Evolutionary conservation across 2,797 vertebrate species (phyloP).

Genomic region (Centroberyx gerrardi): DNA sequence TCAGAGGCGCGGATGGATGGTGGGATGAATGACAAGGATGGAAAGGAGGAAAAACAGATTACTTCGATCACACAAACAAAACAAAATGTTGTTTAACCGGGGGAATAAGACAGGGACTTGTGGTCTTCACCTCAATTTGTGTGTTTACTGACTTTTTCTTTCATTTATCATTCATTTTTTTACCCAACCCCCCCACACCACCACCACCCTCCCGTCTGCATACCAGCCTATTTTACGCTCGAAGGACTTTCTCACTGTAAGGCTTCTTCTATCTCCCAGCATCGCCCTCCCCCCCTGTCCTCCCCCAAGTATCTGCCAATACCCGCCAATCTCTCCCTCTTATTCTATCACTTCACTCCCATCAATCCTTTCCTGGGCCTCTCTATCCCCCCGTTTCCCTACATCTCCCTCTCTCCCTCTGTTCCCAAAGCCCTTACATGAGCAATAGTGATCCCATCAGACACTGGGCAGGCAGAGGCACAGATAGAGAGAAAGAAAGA

Average conservation of each 20-base stretch:
- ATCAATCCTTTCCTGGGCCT: constrained; percentile 51
- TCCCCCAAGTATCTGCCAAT: constrained; percentile 50
- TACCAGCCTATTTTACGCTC: constrained; percentile 67
- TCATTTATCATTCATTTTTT: constrained; percentile 60
- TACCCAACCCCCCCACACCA: constrained; percentile 26
- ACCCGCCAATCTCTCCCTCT: constrained; percentile 53
- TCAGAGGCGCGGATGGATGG: constrained; percentile 21
- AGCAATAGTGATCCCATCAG: constrained; percentile 74
- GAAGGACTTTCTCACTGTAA: constrained; percentile 45
- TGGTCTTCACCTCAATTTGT: constrained; percentile 75
- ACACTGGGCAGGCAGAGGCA: constrained; percentile 59
- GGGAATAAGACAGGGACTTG: constrained; percentile 39
- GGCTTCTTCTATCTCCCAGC: constrained; percentile 40
- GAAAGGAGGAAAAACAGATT: constrained; percentile 39
- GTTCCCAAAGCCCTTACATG: constrained; percentile 76
- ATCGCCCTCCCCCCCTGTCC: constrained; percentile 27
- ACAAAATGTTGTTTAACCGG: constrained; percentile 69
- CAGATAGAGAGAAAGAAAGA: constrained; percentile 55
- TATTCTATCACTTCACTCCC: constrained; percentile 60
- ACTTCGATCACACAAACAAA: constrained; percentile 39
- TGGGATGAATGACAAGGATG: constrained; percentile 31
- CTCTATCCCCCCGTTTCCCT: constrained; percentile 61
- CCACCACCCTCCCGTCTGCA: not conserved
- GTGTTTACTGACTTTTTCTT: constrained; percentile 73
- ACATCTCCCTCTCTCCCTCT: constrained; percentile 49